A percentile compares a stretch with the other conserved stretches of the same genome.
Conservation (phyloP, 2,888 invertebrate genomes). For the Cryptus armator region DNA sequence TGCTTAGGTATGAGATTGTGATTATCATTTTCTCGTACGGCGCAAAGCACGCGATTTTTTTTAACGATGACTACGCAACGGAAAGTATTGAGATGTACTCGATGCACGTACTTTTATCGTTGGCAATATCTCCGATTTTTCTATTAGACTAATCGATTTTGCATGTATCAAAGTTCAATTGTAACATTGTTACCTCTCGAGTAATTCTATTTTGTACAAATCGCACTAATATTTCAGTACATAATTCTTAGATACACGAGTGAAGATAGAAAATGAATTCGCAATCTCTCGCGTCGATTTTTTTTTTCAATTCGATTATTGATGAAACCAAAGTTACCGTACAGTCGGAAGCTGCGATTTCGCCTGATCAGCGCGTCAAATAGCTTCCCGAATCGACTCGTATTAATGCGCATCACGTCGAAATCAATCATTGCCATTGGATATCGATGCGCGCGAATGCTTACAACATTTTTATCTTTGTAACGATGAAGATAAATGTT, state of each 20-base stretch:
- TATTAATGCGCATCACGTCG: background rate
- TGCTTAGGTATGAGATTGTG: background rate
- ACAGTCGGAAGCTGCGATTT: background rate
- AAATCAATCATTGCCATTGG: conserved; percentile 1
- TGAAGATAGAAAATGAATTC: background rate
- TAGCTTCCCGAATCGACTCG: background rate
- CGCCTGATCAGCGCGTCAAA: background rate
- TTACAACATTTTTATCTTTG: conserved; percentile 8
- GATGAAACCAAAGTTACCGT: conserved; percentile 1
- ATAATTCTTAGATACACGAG: background rate
- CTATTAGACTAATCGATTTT: background rate
- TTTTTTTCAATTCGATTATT: background rate
- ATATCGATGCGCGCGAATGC: background rate
- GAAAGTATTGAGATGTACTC: background rate
- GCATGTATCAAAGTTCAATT: background rate
- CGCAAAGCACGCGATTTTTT: background rate
- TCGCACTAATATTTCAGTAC: background rate
- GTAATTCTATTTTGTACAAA: background rate
- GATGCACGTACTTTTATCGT: background rate
- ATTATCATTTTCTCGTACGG: background rate
- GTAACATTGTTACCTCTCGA: background rate
- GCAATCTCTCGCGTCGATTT: background rate
- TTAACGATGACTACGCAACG: background rate
- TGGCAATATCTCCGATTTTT: conserved; percentile 10
- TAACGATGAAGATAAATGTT: conserved; percentile 1